Evolutionary conservation across 1,140 invertebrate genomes (phyloP), one percentile per base, ranked within the genome.

Genomic region (Aphaenogaster ashmeadi): DNA sequence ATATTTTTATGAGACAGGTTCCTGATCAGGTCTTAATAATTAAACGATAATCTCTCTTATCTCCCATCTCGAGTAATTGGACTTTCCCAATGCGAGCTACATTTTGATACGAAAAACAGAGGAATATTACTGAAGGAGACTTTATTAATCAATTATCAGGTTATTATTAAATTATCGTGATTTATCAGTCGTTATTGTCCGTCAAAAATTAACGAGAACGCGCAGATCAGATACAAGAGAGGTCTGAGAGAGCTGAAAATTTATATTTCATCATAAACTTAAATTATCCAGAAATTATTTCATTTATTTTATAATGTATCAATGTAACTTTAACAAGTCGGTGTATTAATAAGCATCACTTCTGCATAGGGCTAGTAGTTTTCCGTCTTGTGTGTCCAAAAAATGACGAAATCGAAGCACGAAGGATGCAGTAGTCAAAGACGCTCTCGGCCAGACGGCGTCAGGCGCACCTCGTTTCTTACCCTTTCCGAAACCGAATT

Each of bases 1-100:
- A 33, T 27, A 71, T 81, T 71, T 81, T 69, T 50, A 41, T 5
- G 9, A 36, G 62, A 41, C 36, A 71, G 15, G 11, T 50, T 71
- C 50, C 47, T 75, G 11, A 74, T 8, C 54, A 11, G 41, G 15
- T 33, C 18, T 74, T 15, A 52, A 44, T 47, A 33, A 74, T 74
- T 60, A 74, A 80, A 60, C 33, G n/a, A 62, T 84, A 84, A 84
- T 36, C 41, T 3, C 41, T 38, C n/a, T 74, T 74, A 84, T 84
- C 67, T 54, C 21, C 6, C n/a, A 36, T 56, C n/a, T 44, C 27
- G 41, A 50, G 18, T 75, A 50, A 60, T 74, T 47, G 11, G 7
- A 74, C 33, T 62, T 84, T 74, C 67, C 54, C 60, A 60, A 81
- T 6, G 9, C 36, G 47, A 47, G 18, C 41, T 21, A 71, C 38